Evolutionary conservation across 2,888 invertebrate species (phyloP).

Genomic region (Eupithecia abbreviata): DNA sequence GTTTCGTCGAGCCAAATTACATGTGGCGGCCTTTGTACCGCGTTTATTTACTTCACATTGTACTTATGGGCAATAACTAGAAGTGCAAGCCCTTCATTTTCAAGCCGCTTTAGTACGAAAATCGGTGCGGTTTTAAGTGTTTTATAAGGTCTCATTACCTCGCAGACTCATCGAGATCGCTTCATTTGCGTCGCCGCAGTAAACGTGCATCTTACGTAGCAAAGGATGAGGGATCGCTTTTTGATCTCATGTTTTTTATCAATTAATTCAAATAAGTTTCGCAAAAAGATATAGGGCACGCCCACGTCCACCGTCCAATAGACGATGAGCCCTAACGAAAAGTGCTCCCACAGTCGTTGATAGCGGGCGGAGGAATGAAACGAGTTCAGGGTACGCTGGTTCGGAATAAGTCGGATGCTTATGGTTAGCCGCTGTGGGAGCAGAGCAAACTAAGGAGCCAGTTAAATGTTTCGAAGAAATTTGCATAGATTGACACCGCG

Average conservation of each 20-base stretch:
- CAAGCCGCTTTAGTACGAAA: conserved; percentile 66
- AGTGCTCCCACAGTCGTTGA: conserved; percentile 46
- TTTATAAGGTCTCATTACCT: conserved; percentile 60
- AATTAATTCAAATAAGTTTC: conserved; percentile 44
- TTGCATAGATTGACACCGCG: conserved; percentile 81
- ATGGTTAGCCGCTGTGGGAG: conserved; percentile 67
- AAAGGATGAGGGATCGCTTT: conserved; percentile 31
- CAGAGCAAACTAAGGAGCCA: conserved; percentile 69
- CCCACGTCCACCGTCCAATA: conserved; percentile 56
- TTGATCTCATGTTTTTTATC: conserved; percentile 38
- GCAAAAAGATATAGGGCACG: conserved; percentile 50
- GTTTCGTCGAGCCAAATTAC: conserved; percentile 80
- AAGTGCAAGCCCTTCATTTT: conserved; percentile 73
- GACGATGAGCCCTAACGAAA: conserved; percentile 53
- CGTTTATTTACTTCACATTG: conserved; percentile 82
- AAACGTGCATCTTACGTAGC: conserved; percentile 34
- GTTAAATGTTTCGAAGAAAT: conserved; percentile 81
- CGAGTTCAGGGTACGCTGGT: conserved; percentile 58
- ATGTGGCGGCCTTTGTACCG: conserved; percentile 71
- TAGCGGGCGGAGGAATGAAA: conserved; percentile 47
- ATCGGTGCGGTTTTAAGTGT: conserved; percentile 65
- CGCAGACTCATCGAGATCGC: conserved; percentile 53
- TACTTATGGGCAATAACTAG: conserved; percentile 82
- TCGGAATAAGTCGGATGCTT: conserved; percentile 60
- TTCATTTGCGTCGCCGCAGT: conserved; percentile 48